Evolutionary conservation across 2,797 vertebrate species (phyloP).

Genomic region (Sebastolobus alascanus): DNA sequence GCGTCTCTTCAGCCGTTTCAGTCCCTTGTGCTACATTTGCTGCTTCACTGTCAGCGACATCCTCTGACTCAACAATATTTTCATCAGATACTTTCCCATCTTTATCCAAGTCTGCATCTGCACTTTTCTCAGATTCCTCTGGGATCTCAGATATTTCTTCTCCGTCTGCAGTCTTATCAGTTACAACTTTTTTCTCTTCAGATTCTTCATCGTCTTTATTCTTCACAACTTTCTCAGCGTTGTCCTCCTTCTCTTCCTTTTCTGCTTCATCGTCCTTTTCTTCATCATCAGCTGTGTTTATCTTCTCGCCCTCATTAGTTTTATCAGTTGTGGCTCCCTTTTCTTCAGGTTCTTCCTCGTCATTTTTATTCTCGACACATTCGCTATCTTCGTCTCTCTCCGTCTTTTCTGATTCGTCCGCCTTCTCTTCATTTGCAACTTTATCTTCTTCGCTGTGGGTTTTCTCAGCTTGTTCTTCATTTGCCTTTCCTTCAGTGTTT

Average conservation of each 20-base stretch:
- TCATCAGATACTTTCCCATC: conserved; percentile 37
- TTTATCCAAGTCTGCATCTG: conserved; percentile 13
- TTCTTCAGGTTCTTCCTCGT: conserved; percentile 26
- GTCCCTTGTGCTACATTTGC: conserved; percentile 11
- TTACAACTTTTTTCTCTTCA: conserved; percentile 10
- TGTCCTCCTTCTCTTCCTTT: conserved; percentile 19
- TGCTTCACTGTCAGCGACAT: conserved; percentile 14
- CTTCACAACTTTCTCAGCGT: conserved; percentile 11
- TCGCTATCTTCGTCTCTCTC: conserved; percentile 17
- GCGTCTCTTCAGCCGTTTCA: conserved; percentile 21
- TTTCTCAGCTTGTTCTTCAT: conserved; percentile 47
- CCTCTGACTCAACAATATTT: conserved; percentile 36
- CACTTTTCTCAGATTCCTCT: conserved; percentile 32
- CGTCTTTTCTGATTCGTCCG: conserved; percentile 26
- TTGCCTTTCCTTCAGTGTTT: conserved; percentile 30
- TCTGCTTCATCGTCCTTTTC: conserved; percentile 33
- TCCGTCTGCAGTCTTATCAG: conserved; percentile 20
- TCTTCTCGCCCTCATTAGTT: conserved; percentile 15
- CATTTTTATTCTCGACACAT: conserved; percentile 19
- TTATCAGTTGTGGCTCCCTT: conserved; percentile 22
- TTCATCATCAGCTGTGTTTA: background rate
- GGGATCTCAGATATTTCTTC: conserved; percentile 23
- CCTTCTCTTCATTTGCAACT: conserved; percentile 26
- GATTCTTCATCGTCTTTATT: conserved; percentile 27
- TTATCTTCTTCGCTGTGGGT: conserved; percentile 7